Evolutionary conservation across 2,113 vertebrate species (phyloP), one percentile per base, ranked within the genome.

Genomic region (Rhipidura dahli): DNA sequence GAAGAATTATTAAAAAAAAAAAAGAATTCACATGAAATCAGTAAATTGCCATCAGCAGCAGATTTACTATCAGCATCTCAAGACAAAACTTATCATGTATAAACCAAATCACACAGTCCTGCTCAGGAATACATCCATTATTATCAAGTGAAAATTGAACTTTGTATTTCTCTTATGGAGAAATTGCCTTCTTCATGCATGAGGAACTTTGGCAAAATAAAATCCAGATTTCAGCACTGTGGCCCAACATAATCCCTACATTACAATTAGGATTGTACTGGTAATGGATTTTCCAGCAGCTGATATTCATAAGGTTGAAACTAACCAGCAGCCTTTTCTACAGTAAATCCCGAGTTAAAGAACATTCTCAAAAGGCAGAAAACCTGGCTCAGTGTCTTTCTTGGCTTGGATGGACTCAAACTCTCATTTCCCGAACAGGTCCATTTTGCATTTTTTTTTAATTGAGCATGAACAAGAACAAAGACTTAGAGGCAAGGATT

Each of bases 61-160:
- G 63, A 96, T 94, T 96, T 86, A 75, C 69, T 81, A 93, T 77
- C 71, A 94, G 35, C 54, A 56, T 72, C 71, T 30, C 89, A 96
- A 85, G 81, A 97, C 80, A 94, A 96, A 97, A 92, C 50, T 82
- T 73, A 91, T 95, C 94, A 96, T 86, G 47, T 66, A 47, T 66
- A 77, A 96, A 78, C 10, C 28, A 78, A 92, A 90, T 93, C 60
- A 21, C 56, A 68, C 12, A 53, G 30, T 73, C 45, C 47, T 90
- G 16, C 61, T 73, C 40, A 33, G 22, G 75, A 83, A 76, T 70
- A 61, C 4, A 76, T 57, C 33, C 9, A 37, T 59, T 90, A 37
- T 30, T 68, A 45, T 35, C 2, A 2, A 75, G 13, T 64, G 11
- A 75, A 94, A 83, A 78, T 13, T 30, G 33, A 94, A 82, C 13